These are phyloP conservation scores for Phaenicophaeus curvirostris DNA, from an alignment of 2,797 vertebrate genomes.

Conservation along the genomic window DNA sequence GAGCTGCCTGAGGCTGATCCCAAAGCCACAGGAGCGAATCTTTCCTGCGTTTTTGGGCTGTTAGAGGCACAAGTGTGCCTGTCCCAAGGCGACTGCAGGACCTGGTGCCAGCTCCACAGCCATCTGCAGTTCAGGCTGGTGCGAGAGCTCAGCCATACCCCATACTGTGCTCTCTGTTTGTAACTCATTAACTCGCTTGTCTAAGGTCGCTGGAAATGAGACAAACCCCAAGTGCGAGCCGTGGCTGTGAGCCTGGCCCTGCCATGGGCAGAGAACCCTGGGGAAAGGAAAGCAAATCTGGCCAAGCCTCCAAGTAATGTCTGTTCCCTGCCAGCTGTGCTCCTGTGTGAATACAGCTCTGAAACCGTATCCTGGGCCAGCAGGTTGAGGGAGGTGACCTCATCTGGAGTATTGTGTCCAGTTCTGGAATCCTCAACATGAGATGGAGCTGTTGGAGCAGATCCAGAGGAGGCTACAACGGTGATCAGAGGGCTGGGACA, in stretches of 20 bases:
- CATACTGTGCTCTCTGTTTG: neutral
- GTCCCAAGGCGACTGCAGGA: accelerated
- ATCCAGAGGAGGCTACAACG: too few relatives aligned
- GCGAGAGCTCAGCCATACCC: neutral
- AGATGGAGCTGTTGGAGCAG: too few relatives aligned
- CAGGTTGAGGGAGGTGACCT: too few relatives aligned
- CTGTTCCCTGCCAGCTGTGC: accelerated
- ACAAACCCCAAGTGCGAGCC: accelerated
- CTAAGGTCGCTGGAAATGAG: neutral
- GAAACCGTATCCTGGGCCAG: too few relatives aligned
- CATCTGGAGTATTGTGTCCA: too few relatives aligned
- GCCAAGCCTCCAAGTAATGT: accelerated
- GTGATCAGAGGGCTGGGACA: too few relatives aligned
- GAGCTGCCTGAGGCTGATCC: accelerated
- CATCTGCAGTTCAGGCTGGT: neutral
- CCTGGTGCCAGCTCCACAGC: neutral
- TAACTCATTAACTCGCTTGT: accelerated
- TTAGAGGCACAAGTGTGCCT: accelerated
- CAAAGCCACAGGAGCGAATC: accelerated
- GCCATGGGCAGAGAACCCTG: accelerated
- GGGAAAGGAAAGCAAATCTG: neutral
- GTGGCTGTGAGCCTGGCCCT: accelerated
- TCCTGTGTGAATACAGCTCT: neutral
- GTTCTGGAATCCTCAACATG: too few relatives aligned
- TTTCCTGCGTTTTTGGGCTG: accelerated